Evolutionary conservation across 2,888 invertebrate species (phyloP).

Genomic region (Linnaemya vulpina): DNA sequence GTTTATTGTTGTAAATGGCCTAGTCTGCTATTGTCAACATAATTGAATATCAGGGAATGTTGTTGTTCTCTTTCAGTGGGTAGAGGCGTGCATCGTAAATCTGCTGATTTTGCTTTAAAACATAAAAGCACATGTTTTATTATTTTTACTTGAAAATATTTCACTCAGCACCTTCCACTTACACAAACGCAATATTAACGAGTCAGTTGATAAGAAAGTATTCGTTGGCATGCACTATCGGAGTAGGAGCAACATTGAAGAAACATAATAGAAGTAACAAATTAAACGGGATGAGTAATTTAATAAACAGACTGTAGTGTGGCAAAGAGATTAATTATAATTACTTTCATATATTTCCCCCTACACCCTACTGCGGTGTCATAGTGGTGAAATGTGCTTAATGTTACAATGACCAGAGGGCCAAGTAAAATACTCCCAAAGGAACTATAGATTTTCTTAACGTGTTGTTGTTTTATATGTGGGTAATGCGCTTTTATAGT

Average conservation of each 20-base stretch:
- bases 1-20: slow-evolving; percentile 38
- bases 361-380: too few species aligned
- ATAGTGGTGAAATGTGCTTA: too few species aligned
- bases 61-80: not conserved
- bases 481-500: too few species aligned
- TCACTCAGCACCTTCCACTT: slow-evolving; percentile 46
- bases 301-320: not conserved
- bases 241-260: slow-evolving; percentile 10
- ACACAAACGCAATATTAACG: not conserved
- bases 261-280: not conserved
- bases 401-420: too few species aligned
- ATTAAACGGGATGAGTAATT: slow-evolving; percentile 35
- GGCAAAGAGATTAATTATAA: not conserved
- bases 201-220: not conserved
- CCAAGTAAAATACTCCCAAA: too few species aligned
- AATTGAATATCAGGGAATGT: slow-evolving; percentile 35
- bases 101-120: slow-evolving; percentile 59
- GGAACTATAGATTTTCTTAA: too few species aligned
- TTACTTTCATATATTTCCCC: too few species aligned
- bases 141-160: slow-evolving; percentile 37
- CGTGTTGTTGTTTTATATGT: too few species aligned
- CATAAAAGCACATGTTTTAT: not conserved
- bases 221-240: slow-evolving; percentile 37
- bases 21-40: slow-evolving; percentile 57
- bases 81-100: slow-evolving; percentile 39